Evolutionary conservation across 1,140 invertebrate genomes (phyloP), one percentile per base, ranked within the genome.

Genomic region (Drosophila prosaltans): DNA sequence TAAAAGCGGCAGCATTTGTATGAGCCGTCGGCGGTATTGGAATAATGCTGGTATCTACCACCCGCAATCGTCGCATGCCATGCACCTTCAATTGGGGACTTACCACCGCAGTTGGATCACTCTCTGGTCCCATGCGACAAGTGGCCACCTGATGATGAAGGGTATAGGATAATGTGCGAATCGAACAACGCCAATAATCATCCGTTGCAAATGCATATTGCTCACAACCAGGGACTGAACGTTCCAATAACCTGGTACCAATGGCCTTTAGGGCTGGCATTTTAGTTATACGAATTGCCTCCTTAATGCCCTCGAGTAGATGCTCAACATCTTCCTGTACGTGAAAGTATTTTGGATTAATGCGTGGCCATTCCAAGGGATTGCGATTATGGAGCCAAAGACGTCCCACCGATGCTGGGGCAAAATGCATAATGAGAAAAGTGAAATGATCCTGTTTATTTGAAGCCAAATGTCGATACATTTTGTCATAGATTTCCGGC

Each of bases 11-110:
- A 1, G 95, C 95, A 69, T 95, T 96, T 0, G 95, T 94, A 86
- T 97, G 96, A 1, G 95, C 96, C 0, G 93, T 93, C 2, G 95
- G 93, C 28, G 96, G 94, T 4, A 92, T 92, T 0, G 97, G 96
- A 89, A 97, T 96, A 0, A 97, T 93, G 32, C 96, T 96, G 26
- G 94, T 95, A 90, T 97, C 97, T 0, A 94, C 94, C 1, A 97
- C 96, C 57, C 97, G 93, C n/a, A 97, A 92, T 5, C 93, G 93
- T 21, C 93, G 91, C 4, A 97, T 92, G 0, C 96, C 96, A 76
- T 96, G 93, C 0, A 97, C 96, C 84, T 93, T 94, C 2, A 98
- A 92, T 78, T 96, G 91, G 0, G 95, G 93, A 90, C 97, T 95
- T 0, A 98, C 97, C 0, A 98, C 96, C 0, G 96, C 94, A 40